Evolutionary conservation across 2,797 vertebrate species (phyloP), one percentile per base, ranked within the genome.

Genomic region (Vipera latastei): DNA sequence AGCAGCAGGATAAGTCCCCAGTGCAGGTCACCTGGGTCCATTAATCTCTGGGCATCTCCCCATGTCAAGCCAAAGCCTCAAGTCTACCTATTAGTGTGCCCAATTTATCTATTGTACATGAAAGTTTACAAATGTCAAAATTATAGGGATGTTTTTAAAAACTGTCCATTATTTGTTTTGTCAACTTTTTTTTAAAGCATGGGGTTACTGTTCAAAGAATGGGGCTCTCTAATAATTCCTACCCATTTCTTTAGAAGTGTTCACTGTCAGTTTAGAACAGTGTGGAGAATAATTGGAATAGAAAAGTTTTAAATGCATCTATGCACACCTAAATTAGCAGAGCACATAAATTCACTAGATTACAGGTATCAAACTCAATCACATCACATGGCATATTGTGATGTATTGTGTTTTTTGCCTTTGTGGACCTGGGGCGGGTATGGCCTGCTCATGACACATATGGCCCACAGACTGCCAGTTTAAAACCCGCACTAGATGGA

Each of bases 161-260:
- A 83, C 18, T 11, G 4, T 48, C 73, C 38, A 25, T 48, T 78
- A 96, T 89, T 93, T 96, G 95, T 95, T 9, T 91, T 95, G 94
- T 94, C 96, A 96, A 94, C 94, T 96, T 91, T 61, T 12, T 92
- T 95, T 94, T 90, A 89, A 93, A 22, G 12, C 20, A 13, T 85
- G 12, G 16, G 1, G 26, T 60, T 61, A n/a, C 95, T 95, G 93
- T 96, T 89, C 90, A 94, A 93, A 96, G 61, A 93, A 25, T 96
- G 95, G 93, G 95, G 78, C 78, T 95, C 38, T 73, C 38, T 86
- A 86, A 91, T 0, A 91, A 95, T 85, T 92, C 93, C 90, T 93
- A 85, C 91, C 93, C 51, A 86, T 85, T 90, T 92, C 59, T 60
- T 18, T 26, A 85, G 26, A 61, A 61, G 26, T 61, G 56, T 7